Evolutionary conservation across 2,888 invertebrate species (phyloP), one percentile per base, ranked within the genome.

Genomic region (Balanococcus diminutus): DNA sequence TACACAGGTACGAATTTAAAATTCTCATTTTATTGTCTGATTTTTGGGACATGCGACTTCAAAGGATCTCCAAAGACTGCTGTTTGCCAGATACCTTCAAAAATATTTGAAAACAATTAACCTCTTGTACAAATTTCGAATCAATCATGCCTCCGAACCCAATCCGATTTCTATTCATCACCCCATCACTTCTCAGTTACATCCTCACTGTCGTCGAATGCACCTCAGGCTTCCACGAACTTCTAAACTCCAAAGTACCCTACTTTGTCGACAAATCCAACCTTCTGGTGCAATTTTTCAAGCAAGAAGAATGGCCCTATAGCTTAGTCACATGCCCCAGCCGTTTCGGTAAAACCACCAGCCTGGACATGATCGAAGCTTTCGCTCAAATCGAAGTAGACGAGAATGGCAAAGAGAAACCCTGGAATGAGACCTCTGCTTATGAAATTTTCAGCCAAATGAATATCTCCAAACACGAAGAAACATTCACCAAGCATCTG

Each of bases 341-440:
- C 0, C 67, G 67, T 67, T 67, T 67, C 28, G 67, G 67, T 16
- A 67, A 67, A 16, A 31, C 67, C 28, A 67, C 28, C 28, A 67
- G 1, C 9, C 67, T 67, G 11, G 67, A 67, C 16, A 67, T 67
- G 67, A 67, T 67, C 67, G 67, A 67, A 67, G 1, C 3, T 0
- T 67, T 67, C 28, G 67, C 67, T 3, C 67, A 67, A 28, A 67
- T 67, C 67, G 67, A 67, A 67, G 28, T 67, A 14, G 67, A 67
- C 67, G 67, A 67, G 28, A 28, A 28, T 31, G 67, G 67, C 3
- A 67, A 67, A 28, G 67, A 25, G 28, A 67, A 28, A 67, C 67
- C 67, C 1, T 67, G 67, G 67, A 67, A 67, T 14, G 67, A 67
- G 28, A 67, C 67, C 67, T 14, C 28, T 16, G 67, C 67, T 28